Base-by-base conservation (phyloP, 2,888 invertebrate species). In the Criorhina ranunculi region DNA sequence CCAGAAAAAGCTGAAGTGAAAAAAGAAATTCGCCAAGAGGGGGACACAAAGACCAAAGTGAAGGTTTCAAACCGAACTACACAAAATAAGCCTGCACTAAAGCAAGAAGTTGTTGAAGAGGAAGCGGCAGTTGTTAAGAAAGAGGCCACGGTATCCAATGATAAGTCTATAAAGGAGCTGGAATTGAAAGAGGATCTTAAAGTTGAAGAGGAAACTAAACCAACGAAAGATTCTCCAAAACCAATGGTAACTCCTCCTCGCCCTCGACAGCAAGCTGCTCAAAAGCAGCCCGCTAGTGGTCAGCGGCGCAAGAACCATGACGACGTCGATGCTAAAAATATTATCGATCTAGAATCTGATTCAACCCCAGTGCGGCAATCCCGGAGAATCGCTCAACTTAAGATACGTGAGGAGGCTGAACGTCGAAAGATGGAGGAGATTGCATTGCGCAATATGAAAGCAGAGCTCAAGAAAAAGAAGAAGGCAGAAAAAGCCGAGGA, bases 391-490 rank as follows among this genome's bases (percentile, higher is more conserved):
- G 98, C 97, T 0, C 97, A 97, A 91, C 93, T 96, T 89, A 96
- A 97, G 91, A 96, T 97, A 77, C 95, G 95, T 87, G 97, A 97
- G 89, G 96, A 97, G 90, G 96, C 96, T 0, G 96, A 97, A 81
- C 92, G 96, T 0, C 92, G 96, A 9, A 94, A 95, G 85, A 90
- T 95, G 62, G 96, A 97, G 88, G 96, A 96, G 88, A 94, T 95
- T n/a, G 93, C 95, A 0, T 89, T 96, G 51, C 92, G 94, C 2
- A 94, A 95, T 62, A 92, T 95, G 86, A 95, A 95, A 88, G 94
- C 94, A 88, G 94, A 94, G 88, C 93, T 94, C 60, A 94, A 93
- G 89, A 94, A 93, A 70, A 92, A 91, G 85, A 92, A 92, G 83
- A 91, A 91, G 79, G 90, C 91, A 1, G 91, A 91, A 62, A 90